These are phyloP conservation scores for Machaerirhynchus nigripectus DNA, from an alignment of 2,113 vertebrate genomes.

Conservation along the genomic window DNA sequence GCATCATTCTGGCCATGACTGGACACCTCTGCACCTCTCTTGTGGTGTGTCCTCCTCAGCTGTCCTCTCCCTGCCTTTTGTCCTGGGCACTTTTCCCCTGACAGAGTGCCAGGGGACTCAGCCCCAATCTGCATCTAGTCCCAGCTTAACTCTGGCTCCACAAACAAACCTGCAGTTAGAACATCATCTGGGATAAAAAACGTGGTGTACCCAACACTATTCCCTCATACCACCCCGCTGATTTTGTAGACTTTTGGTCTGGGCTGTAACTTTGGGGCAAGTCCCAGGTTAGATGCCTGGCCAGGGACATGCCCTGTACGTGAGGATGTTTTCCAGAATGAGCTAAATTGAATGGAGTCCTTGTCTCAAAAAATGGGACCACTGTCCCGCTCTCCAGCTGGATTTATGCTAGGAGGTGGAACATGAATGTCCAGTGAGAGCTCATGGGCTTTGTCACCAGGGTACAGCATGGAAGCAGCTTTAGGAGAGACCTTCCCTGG, in stretches of 20 bases:
- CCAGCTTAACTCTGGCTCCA: neutral
- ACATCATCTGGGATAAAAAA: neutral
- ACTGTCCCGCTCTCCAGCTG: neutral
- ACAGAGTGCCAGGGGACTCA: neutral
- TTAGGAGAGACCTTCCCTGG: neutral
- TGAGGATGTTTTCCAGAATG: neutral
- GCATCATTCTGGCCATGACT: neutral
- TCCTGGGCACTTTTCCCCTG: neutral
- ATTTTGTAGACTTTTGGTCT: neutral
- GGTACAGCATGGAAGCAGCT: neutral
- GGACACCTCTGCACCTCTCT: neutral
- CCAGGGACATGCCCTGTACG: neutral
- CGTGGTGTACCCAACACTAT: no score
- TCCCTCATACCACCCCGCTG: rapidly evolving
- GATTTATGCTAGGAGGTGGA: neutral
- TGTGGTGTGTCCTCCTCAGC: neutral
- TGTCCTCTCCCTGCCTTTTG: neutral
- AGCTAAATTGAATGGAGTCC: neutral
- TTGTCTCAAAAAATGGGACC: neutral
- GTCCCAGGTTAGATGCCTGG: neutral
- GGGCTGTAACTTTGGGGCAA: neutral
- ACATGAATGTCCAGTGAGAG: neutral
- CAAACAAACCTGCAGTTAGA: neutral
- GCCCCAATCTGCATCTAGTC: neutral
- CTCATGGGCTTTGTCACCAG: neutral